phyloP scores from a whole-genome alignment of 2,888 invertebrate species.

The Adela reaumurella region DNA sequence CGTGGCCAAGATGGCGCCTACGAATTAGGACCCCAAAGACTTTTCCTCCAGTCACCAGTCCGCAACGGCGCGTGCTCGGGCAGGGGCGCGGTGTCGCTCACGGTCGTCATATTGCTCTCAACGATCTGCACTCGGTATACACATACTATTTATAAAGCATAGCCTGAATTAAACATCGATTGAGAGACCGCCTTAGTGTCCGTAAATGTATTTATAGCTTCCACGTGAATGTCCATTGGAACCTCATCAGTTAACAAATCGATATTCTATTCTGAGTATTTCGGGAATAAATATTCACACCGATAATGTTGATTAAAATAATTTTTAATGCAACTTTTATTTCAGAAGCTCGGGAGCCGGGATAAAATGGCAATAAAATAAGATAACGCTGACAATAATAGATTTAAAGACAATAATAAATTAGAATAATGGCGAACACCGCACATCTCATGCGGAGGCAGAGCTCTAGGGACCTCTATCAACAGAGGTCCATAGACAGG shows the following conservation, averaged over 20 bases:
- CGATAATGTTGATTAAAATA: no score
- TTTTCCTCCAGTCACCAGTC: background rate
- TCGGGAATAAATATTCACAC: no score
- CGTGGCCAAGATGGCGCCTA: background rate
- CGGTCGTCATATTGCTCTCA: background rate
- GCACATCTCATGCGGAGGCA: constrained; percentile 85
- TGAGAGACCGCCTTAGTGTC: no score
- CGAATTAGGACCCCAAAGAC: background rate
- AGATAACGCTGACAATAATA: background rate
- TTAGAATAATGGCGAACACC: constrained; percentile 74
- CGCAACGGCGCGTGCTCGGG: background rate
- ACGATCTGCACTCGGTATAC: background rate
- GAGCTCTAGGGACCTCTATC: constrained; percentile 80
- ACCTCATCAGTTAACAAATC: no score
- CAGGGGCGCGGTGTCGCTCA: background rate
- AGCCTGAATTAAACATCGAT: no score
- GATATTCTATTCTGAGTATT: no score
- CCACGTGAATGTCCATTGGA: no score
- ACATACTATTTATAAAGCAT: no score
- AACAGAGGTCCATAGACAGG: constrained; percentile 77
- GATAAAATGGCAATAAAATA: background rate
- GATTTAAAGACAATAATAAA: background rate
- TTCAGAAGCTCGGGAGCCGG: background rate
- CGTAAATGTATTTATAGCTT: no score
- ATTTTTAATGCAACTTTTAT: background rate